Percentiles rank a stretch among this genome's conserved stretches.
Evolutionary conservation across 2,888 invertebrate genomes (phyloP).

Genomic region (Netelia melanura): DNA sequence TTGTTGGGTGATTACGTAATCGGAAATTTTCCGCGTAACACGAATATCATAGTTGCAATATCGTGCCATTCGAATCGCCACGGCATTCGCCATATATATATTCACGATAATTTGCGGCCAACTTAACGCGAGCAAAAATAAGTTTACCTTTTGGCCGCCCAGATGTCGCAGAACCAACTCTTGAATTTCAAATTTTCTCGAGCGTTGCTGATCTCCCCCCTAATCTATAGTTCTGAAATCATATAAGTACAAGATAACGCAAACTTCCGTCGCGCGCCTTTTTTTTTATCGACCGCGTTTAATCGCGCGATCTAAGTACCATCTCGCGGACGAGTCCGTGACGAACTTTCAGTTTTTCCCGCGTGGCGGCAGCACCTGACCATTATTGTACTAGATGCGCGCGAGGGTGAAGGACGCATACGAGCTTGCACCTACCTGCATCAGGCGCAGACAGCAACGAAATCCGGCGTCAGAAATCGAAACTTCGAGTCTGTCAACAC

Average conservation of each 20-base stretch:
- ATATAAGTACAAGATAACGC: neutral
- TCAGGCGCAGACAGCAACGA: constrained; percentile 25
- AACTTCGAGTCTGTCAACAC: constrained; percentile 2
- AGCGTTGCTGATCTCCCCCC: neutral
- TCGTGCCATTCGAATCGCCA: too few species aligned
- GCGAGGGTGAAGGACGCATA: constrained; percentile 12
- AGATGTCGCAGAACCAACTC: too few species aligned
- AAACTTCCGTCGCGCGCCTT: neutral
- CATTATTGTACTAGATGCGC: neutral
- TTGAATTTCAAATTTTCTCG: too few species aligned
- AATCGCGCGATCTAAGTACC: constrained; percentile 39
- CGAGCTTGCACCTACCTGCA: constrained; percentile 57
- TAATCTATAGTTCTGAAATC: neutral
- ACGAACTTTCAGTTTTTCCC: constrained; percentile 20
- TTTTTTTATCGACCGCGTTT: constrained; percentile 59
- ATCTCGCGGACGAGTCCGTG: constrained; percentile 15
- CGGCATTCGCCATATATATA: too few species aligned
- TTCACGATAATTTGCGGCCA: too few species aligned
- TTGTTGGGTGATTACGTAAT: too few species aligned
- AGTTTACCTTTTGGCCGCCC: too few species aligned
- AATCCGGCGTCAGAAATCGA: constrained; percentile 35
- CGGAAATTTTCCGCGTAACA: too few species aligned
- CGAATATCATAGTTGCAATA: too few species aligned
- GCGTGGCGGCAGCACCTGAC: neutral
- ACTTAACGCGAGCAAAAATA: too few species aligned